phyloP scores from a whole-genome alignment of 1,140 invertebrate genomes.

The Drosophila bocqueti region DNA sequence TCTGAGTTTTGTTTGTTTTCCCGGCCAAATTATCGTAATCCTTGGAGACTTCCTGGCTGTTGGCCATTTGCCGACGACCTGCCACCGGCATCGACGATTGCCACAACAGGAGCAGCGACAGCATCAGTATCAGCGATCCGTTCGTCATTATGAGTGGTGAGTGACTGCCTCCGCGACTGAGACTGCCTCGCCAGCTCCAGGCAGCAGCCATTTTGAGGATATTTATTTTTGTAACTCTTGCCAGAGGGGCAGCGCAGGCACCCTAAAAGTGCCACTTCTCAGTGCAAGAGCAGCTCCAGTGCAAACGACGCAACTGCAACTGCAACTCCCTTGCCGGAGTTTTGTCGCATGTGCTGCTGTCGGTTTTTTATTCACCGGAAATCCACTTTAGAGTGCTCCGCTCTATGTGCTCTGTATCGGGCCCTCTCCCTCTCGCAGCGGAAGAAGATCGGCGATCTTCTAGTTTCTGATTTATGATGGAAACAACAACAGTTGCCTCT shows the following conservation, averaged over 20 bases:
- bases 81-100: constrained; percentile 1
- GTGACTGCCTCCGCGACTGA: constrained; percentile 23
- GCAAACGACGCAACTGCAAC: constrained; percentile 20
- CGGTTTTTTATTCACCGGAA: constrained; percentile 81
- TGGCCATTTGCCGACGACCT: constrained; percentile 41
- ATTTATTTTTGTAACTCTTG: constrained; percentile 74
- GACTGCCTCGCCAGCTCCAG: constrained; percentile 13
- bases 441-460: constrained; percentile 55
- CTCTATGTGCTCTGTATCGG: constrained; percentile 3
- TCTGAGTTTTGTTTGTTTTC: background rate
- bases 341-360: constrained; percentile 64
- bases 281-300: constrained; percentile 12
- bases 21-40: constrained; percentile 80
- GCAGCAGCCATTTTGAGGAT: constrained; percentile 53
- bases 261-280: constrained; percentile 27
- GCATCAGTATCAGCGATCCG: constrained; percentile 27
- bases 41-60: constrained; percentile 56
- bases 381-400: constrained; percentile 73
- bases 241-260: constrained; percentile 23
- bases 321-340: constrained; percentile 49
- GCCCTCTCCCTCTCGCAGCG: constrained; percentile 29
- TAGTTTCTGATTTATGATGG: constrained; percentile 71
- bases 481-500: constrained; percentile 65
- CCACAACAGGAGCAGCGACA: constrained; percentile 33
- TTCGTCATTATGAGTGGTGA: constrained; percentile 21